These are phyloP conservation scores for Latrodectus geometricus DNA, from an alignment of 1,140 invertebrate genomes.

Conservation along the genomic window DNA sequence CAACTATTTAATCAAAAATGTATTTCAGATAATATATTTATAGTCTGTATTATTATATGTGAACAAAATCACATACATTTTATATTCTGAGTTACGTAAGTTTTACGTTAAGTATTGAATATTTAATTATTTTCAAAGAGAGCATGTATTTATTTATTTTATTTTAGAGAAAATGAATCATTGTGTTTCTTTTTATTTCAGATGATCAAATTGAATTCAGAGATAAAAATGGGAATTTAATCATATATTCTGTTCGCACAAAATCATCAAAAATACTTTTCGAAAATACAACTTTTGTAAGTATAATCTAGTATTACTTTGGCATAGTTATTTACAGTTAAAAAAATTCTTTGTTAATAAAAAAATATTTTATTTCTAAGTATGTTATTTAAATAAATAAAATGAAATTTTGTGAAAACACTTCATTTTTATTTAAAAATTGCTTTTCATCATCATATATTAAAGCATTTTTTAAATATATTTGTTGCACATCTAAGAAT, in stretches of 20 bases:
- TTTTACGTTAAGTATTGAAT: no score
- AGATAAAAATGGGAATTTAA: conserved; percentile 34
- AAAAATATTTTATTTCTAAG: neutral
- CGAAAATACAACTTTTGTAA: conserved; percentile 50
- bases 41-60: no score
- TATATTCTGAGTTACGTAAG: no score
- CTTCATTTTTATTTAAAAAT: neutral
- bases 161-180: no score
- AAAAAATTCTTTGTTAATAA: neutral
- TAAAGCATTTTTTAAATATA: neutral
- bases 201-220: conserved; percentile 42
- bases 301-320: neutral
- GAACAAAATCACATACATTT: no score
- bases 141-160: no score
- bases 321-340: neutral
- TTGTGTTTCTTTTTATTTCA: conserved; percentile 26
- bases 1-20: no score
- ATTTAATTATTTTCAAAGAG: no score
- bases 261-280: conserved; percentile 17
- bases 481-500: no score
- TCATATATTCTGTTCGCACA: conserved; percentile 38
- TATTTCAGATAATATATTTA: no score
- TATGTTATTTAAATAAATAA: neutral
- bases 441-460: neutral
- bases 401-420: neutral